A percentile compares a stretch with the other conserved stretches of the same genome.
Evolutionary conservation across 2,888 invertebrate genomes (phyloP).

Genomic region (Parasteatoda lunata): DNA sequence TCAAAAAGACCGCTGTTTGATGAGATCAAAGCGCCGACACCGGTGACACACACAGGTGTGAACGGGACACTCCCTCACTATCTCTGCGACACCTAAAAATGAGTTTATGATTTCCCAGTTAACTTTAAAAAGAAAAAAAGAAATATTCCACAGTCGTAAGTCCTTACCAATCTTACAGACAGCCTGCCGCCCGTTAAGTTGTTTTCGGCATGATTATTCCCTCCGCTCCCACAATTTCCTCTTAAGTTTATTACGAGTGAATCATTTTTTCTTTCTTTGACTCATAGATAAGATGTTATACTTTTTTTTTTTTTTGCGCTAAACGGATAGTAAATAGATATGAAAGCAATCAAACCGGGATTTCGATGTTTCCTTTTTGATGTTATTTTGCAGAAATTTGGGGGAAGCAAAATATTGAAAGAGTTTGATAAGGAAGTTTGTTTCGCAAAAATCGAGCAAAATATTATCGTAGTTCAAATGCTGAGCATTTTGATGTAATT

Average conservation of each 20-base stretch:
- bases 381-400: background rate
- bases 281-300: constrained; percentile 7
- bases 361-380: background rate
- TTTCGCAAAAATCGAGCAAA: background rate
- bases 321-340: background rate
- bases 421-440: background rate
- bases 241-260: background rate
- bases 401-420: background rate
- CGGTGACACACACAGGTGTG: constrained; percentile 61
- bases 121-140: background rate
- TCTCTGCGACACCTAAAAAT: constrained; percentile 55
- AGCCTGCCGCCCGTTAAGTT: constrained; percentile 42
- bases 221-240: background rate
- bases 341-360: background rate
- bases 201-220: background rate
- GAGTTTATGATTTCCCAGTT: constrained; percentile 56
- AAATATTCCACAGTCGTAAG: constrained; percentile 12
- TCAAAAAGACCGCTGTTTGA: constrained; percentile 63
- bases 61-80: constrained; percentile 46
- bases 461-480: too few species aligned
- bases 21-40: constrained; percentile 52
- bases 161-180: constrained; percentile 39
- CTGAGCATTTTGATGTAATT: too few species aligned
- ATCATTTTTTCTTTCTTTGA: constrained; percentile 1
- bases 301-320: background rate